Evolutionary conservation across 2,113 vertebrate genomes (phyloP), one percentile per base, ranked within the genome.

Genomic region (Mastomys coucha): DNA sequence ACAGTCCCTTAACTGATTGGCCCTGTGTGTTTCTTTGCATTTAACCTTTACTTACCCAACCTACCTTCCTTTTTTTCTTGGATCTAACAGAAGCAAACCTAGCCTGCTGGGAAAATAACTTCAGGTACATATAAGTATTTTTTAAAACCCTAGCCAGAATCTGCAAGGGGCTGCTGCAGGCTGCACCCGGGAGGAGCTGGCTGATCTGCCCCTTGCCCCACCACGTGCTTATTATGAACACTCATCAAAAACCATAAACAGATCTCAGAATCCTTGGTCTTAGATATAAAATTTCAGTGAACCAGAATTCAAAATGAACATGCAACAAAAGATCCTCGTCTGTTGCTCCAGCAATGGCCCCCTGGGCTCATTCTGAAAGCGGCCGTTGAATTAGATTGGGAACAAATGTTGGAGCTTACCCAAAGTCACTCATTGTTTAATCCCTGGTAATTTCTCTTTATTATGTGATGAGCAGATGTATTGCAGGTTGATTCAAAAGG

Each of bases 361-460:
- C 96, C 91, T 85, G 31, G n/a, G 26, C 70, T 96, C 36, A 73
- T 97, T 94, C 72, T 95, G 75, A 96, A 97, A 96, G 60, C 31
- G 92, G 12, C 89, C 76, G 60, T 92, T 95, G 67, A 94, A 93
- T 95, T 94, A 92, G n/a, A 94, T 72, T 56, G 63, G 69, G 42
- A 97, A 85, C 91, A 96, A 97, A 91, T 95, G 53, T 94, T 93
- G 58, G 85, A 81, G 65, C 88, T 96, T 93, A 89, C 88, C 73
- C 92, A 95, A 92, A 96, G 91, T 22, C 91, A 69, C 65, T 97
- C 86, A 93, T 92, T 97, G 94, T 63, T 94, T 95, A 96, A 78
- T 97, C 22, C 85, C 72, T 96, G 56, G 56, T 87, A 97, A 88
- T 97, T 97, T 88, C 9, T 70, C 95, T 97, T 97, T 93, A 78